These are phyloP conservation scores for Salminus brasiliensis DNA, from an alignment of 2,113 vertebrate genomes.

Conservation along the genomic window DNA sequence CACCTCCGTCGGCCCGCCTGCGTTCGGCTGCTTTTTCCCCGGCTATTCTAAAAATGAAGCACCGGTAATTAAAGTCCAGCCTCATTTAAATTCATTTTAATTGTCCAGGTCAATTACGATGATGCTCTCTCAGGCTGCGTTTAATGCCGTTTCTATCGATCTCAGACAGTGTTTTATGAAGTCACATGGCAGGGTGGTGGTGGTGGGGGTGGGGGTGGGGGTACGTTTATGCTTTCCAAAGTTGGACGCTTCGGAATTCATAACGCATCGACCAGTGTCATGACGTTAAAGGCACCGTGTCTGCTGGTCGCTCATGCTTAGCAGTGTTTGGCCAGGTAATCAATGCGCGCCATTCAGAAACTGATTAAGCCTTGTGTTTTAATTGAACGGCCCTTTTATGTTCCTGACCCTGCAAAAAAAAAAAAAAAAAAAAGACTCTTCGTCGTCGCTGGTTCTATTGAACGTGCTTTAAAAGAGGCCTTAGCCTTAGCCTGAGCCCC, in stretches of 20 bases:
- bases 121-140: conserved; percentile 65
- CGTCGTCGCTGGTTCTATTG: conserved; percentile 18
- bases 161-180: conserved; percentile 63
- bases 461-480: conserved; percentile 28
- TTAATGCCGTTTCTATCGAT: conserved; percentile 73
- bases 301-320: conserved; percentile 59
- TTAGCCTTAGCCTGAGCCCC: conserved; percentile 18
- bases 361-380: conserved; percentile 46
- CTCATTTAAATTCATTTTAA: conserved; percentile 68
- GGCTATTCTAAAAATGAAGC: conserved; percentile 55
- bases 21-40: conserved; percentile 20
- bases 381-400: conserved; percentile 61
- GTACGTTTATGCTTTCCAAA: conserved; percentile 70
- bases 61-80: conserved; percentile 62
- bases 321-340: conserved; percentile 57
- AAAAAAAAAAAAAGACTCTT: conserved; percentile 5
- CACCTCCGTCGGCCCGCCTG: conserved; percentile 50
- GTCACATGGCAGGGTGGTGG: too few species aligned
- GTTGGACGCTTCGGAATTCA: conserved; percentile 70
- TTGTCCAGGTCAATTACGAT: conserved; percentile 69
- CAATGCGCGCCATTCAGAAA: conserved; percentile 66
- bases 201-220: too few species aligned
- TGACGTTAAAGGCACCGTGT: conserved; percentile 55
- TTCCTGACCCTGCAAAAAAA: conserved; percentile 58
- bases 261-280: conserved; percentile 70